These are phyloP conservation scores for Drosophila aldrichi DNA, from an alignment of 2,888 invertebrate genomes.

Conservation along the genomic window DNA sequence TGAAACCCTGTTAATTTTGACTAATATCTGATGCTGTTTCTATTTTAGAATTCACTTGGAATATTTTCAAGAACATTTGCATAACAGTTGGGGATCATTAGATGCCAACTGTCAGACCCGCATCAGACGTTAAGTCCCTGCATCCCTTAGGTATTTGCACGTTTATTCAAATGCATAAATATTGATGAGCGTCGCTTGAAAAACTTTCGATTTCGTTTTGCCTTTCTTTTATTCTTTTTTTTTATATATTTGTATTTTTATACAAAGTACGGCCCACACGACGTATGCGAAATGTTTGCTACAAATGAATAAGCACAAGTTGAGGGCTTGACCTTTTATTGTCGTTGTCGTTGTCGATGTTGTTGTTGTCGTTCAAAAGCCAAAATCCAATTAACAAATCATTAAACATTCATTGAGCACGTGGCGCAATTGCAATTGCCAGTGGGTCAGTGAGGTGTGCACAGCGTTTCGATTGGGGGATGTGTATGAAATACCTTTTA, in stretches of 20 bases:
- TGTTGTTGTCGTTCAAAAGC: conserved; percentile 66
- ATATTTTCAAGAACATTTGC: conserved; percentile 56
- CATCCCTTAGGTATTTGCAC: conserved; percentile 75
- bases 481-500: conserved; percentile 17
- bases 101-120: conserved; percentile 68
- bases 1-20: not conserved
- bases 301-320: conserved; percentile 69
- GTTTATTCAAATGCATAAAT: conserved; percentile 72
- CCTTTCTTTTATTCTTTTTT: not conserved
- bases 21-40: not conserved
- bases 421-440: conserved; percentile 78
- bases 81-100: conserved; percentile 77
- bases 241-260: not conserved
- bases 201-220: conserved; percentile 7
- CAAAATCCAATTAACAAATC: conserved; percentile 85
- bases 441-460: conserved; percentile 44
- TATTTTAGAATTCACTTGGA: not conserved
- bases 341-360: conserved; percentile 5
- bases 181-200: conserved; percentile 66
- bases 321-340: conserved; percentile 7
- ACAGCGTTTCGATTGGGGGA: not conserved
- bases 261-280: conserved; percentile 25
- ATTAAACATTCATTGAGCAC: conserved; percentile 85
- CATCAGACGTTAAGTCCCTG: conserved; percentile 63
- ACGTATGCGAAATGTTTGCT: conserved; percentile 49